A percentile compares a stretch with the other conserved stretches of the same genome.
These are phyloP conservation scores for Corythornis cristatus DNA, from an alignment of 2,113 vertebrate genomes.

Conservation along the genomic window DNA sequence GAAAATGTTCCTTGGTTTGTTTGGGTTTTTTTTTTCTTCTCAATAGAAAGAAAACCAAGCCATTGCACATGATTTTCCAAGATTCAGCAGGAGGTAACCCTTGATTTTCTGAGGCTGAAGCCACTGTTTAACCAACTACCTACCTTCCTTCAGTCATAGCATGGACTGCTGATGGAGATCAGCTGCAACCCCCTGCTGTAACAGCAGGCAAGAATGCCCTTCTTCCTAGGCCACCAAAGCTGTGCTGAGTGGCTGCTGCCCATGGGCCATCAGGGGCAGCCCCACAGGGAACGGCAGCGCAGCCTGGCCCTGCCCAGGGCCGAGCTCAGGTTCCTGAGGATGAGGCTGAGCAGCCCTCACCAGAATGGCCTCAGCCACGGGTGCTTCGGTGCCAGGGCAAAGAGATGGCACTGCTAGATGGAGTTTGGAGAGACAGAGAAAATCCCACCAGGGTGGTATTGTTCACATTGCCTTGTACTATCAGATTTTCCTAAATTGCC, in stretches of 20 bases:
- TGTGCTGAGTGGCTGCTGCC: too few species aligned
- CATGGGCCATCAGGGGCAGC: too few species aligned
- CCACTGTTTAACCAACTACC: background rate
- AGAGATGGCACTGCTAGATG: fast-evolving
- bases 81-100: background rate
- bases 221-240: background rate
- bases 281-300: background rate
- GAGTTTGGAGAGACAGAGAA: background rate
- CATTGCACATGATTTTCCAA: background rate
- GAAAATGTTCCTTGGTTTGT: background rate
- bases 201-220: background rate
- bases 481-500: background rate
- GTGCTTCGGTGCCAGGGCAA: background rate
- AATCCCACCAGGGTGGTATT: background rate
- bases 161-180: background rate
- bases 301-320: background rate
- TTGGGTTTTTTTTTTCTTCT: background rate
- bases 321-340: background rate
- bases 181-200: background rate
- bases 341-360: background rate
- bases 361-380: fast-evolving
- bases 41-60: background rate
- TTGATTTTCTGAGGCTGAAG: background rate
- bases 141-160: background rate
- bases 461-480: background rate